Base-by-base conservation (phyloP, 2,888 invertebrate genomes). In the Subacronicta megacephala region DNA sequence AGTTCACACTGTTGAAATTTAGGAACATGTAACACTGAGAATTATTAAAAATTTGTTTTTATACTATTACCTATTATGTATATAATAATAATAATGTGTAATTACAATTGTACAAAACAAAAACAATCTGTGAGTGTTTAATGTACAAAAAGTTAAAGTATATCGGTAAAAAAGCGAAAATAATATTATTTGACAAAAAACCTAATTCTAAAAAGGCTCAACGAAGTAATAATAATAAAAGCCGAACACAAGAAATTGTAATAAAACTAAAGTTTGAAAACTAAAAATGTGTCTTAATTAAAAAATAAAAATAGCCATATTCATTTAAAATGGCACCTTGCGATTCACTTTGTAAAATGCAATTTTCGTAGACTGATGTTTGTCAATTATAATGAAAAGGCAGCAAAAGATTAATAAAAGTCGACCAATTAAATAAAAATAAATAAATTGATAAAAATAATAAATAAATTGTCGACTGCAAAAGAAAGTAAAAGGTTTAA, bases 21-120 rank as follows among this genome's bases (percentile, higher is more conserved):
- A 93, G 93, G 93, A 93, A 93, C 93, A 92, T 93, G 92, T 88
- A 93, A 93, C 93, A 93, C 87, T 92, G 92, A 92, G 92, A 92
- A 88, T 90, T 90, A 89, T 89, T 89, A 87, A 81, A 89, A 88
- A 85, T 85, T 80, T 72, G 62, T 87, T 88, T 84, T 87, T 84
- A 86, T 82, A 83, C 87, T 92, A 89, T 90, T 88, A 87, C 78
- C 87, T 93, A 92, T 88, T 87, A 85, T 87, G 83, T 88, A 85
- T 85, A 83, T 84, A 76, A 85, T 86, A 84, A 79, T 83, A 79
- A 80, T 84, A 80, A 84, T 82, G 83, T 87, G 84, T 87, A 85
- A 85, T 88, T 88, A 90, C 87, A 87, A 85, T 84, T 86, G 86
- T 87, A 85, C 85, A 88, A 86, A 82, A 77, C 82, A 86, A 87